A percentile compares a stretch with the other conserved stretches of the same genome.
These are phyloP conservation scores for Drosophila koepferae DNA, from an alignment of 2,888 invertebrate species.

Conservation along the genomic window DNA sequence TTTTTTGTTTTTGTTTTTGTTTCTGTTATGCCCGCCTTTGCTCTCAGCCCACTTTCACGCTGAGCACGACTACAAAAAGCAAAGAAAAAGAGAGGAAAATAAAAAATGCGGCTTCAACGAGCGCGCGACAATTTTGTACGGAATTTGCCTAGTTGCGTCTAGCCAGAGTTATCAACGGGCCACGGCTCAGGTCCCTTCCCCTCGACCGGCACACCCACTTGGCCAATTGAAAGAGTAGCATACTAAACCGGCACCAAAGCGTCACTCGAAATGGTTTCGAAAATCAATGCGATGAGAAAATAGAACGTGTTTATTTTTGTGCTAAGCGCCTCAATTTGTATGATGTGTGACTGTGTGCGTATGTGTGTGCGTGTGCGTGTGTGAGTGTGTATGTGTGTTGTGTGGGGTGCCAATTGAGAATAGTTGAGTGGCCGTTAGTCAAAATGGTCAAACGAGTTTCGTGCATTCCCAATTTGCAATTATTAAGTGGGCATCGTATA, in stretches of 20 bases:
- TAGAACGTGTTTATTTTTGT: conserved; percentile 80
- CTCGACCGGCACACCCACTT: conserved; percentile 43
- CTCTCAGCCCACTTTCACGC: conserved; percentile 75
- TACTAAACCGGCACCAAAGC: conserved; percentile 61
- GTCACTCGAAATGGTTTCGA: conserved; percentile 80
- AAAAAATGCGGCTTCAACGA: conserved; percentile 56
- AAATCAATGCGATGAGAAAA: conserved; percentile 79
- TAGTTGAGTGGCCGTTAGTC: conserved; percentile 67
- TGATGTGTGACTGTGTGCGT: conserved; percentile 10
- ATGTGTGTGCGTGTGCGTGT: conserved; percentile 14
- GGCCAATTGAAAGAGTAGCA: conserved; percentile 38
- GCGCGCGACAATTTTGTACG: conserved; percentile 42
- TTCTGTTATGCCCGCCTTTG: conserved; percentile 46
- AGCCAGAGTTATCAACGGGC: conserved; percentile 55
- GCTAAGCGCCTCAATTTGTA: conserved; percentile 76
- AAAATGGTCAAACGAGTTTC: conserved; percentile 73
- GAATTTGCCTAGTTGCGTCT: conserved; percentile 75
- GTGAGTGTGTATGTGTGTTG: conserved; percentile 18
- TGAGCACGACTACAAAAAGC: conserved; percentile 48
- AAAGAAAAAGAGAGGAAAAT: conserved; percentile 10
- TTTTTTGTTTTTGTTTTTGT: conserved; percentile 19
- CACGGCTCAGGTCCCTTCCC: background rate
- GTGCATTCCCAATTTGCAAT: conserved; percentile 75
- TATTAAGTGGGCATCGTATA: conserved; percentile 66
- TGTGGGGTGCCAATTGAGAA: conserved; percentile 65